Base-by-base conservation (phyloP, 1,140 invertebrate genomes). In the Musca domestica region DNA sequence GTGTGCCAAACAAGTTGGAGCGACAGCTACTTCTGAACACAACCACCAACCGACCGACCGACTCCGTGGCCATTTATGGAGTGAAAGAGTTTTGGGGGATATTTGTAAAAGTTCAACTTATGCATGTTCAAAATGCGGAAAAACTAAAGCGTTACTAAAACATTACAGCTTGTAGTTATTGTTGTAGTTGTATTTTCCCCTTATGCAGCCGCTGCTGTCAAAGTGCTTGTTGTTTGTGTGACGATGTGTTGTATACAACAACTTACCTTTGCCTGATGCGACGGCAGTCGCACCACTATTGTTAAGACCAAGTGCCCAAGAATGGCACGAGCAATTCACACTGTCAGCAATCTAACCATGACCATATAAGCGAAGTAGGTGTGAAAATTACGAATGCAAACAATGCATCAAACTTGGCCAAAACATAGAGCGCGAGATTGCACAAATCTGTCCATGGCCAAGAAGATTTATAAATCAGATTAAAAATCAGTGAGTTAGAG, bases 381-480 rank as follows among this genome's bases (percentile, higher is more conserved):
- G 67, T 69, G 67, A 69, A 69, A 69, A 69, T 69, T 69, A 65
- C 63, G 65, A 65, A 69, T 69, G 67, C 67, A 69, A 69, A 69
- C 63, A 65, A 69, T 66, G 47, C 22, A n/a, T 49, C 41, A 64
- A 63, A 63, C n/a, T 30, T 22, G 15, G 34, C 34, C 34, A 41
- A 41, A 41, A 41, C 34, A 41, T 41, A 5, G 34, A 41, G 34
- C 34, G 10, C 6, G 34, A 41, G 64, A 47, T 23, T 34, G 41
- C 61, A 46, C 41, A 47, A 20, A 46, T 52, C 49, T 47, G 49
- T 17, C 41, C 20, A 65, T 19, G 51, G 47, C 61, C 0, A 64
- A 47, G n/a, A 12, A 41, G 34, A 41, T 41, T 51, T 25, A 66
- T 51, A 51, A 30, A 27, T 49, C 64, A 66, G 46, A 20, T 14